Conservation (phyloP, 92 coral and sea anemone genomes). For the Zoanthus sociatus region DNA sequence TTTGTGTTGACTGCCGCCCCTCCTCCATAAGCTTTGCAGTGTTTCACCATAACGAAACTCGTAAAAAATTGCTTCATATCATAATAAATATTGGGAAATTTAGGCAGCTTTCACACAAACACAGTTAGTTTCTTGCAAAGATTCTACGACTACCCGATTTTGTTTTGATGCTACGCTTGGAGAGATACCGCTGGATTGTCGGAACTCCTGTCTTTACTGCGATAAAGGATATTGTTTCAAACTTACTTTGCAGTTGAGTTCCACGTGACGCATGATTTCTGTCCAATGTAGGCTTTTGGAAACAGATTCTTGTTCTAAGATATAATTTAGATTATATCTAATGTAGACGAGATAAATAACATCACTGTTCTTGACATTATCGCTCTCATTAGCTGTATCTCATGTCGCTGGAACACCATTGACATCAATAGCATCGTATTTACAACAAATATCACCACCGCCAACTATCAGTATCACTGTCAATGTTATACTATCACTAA, state of each 20-base stretch:
- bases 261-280: conserved; percentile 91
- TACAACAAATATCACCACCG: too few species aligned
- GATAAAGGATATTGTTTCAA: neutral
- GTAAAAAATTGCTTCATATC: neutral
- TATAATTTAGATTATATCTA: neutral
- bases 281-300: conserved; percentile 75
- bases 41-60: neutral
- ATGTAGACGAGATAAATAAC: neutral
- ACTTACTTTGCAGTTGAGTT: conserved; percentile 74
- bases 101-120: neutral
- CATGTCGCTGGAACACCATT: too few species aligned
- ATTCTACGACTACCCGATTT: neutral
- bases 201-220: neutral
- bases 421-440: too few species aligned
- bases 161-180: neutral
- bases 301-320: conserved; percentile 84
- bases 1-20: neutral
- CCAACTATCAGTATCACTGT: too few species aligned
- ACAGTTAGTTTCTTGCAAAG: neutral
- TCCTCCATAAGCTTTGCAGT: neutral
- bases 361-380: neutral
- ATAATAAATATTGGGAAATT: neutral
- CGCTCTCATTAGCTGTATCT: too few species aligned
- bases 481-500: too few species aligned
- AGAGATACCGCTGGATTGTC: too few species aligned